Evolutionary conservation across 2,888 invertebrate species (phyloP).

Genomic region (Cloeon dipterum): DNA sequence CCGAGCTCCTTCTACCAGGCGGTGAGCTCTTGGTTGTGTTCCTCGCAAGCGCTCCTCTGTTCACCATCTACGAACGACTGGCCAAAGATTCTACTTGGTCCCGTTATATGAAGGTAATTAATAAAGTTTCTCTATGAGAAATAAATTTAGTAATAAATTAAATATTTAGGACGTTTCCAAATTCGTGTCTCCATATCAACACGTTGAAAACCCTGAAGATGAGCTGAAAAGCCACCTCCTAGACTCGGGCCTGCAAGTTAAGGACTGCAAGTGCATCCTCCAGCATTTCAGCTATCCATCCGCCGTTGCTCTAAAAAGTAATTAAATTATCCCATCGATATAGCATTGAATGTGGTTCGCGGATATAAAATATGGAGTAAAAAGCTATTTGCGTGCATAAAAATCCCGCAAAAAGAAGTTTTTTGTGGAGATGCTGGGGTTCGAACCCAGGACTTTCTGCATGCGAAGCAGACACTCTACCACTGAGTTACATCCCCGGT

Average conservation of each 20-base stretch:
- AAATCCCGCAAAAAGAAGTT: not conserved
- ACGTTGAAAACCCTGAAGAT: slow-evolving; percentile 30
- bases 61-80: slow-evolving; percentile 39
- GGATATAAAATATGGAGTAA: not conserved
- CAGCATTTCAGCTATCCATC: slow-evolving; percentile 32
- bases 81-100: slow-evolving; percentile 32
- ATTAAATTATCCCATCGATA: not conserved
- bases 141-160: no score
- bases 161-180: slow-evolving; percentile 28
- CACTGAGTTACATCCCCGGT: not conserved
- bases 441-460: not conserved
- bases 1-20: slow-evolving; percentile 34
- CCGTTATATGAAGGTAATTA: slow-evolving; percentile 29
- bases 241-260: slow-evolving; percentile 32
- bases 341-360: not conserved
- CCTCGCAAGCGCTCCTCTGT: slow-evolving; percentile 41
- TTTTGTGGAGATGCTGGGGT: not conserved
- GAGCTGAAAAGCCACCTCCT: slow-evolving; percentile 28
- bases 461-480: not conserved
- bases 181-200: slow-evolving; percentile 43
- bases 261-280: slow-evolving; percentile 31
- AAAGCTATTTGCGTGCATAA: no score
- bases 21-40: slow-evolving; percentile 47
- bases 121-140: no score
- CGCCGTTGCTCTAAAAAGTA: slow-evolving; percentile 31